Evolutionary conservation across 2,888 invertebrate genomes (phyloP).

Genomic region (Spatulosminthurus flaviceps): DNA sequence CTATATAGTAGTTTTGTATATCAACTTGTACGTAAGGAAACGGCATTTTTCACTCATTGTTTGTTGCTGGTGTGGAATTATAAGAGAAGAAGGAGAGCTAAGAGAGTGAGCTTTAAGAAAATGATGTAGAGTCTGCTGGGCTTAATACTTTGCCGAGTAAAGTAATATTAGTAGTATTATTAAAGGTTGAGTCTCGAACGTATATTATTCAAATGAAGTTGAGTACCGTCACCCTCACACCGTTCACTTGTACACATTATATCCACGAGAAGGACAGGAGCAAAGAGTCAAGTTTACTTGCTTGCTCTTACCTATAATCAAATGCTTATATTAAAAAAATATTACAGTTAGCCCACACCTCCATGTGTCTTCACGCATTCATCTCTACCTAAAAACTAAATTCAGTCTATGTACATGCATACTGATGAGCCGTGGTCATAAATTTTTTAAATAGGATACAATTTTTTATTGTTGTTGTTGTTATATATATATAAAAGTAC

Average conservation of each 20-base stretch:
- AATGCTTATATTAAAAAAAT: conserved; percentile 35
- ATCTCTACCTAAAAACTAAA: conserved; percentile 19
- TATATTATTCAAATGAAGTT: conserved; percentile 37
- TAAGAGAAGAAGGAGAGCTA: too few species aligned
- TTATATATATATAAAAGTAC: not conserved
- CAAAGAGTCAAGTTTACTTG: conserved; percentile 27
- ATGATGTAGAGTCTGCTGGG: not conserved
- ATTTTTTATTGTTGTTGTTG: not conserved
- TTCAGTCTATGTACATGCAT: not conserved
- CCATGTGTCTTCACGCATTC: not conserved
- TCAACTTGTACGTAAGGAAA: not conserved
- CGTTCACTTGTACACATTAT: not conserved
- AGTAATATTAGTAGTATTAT: not conserved
- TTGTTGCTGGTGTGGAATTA: too few species aligned
- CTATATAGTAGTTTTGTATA: too few species aligned
- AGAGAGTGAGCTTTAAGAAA: too few species aligned
- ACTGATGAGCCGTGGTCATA: not conserved
- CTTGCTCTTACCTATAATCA: conserved; percentile 32
- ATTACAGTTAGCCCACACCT: conserved; percentile 42
- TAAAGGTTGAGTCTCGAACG: not conserved
- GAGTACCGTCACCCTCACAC: conserved; percentile 10
- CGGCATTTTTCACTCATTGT: not conserved
- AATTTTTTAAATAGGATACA: conserved; percentile 3
- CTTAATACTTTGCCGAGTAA: too few species aligned
- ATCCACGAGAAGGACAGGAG: conserved; percentile 1